Base-by-base conservation (phyloP, 2,113 vertebrate genomes). In the Chloropsis cyanopogon region DNA sequence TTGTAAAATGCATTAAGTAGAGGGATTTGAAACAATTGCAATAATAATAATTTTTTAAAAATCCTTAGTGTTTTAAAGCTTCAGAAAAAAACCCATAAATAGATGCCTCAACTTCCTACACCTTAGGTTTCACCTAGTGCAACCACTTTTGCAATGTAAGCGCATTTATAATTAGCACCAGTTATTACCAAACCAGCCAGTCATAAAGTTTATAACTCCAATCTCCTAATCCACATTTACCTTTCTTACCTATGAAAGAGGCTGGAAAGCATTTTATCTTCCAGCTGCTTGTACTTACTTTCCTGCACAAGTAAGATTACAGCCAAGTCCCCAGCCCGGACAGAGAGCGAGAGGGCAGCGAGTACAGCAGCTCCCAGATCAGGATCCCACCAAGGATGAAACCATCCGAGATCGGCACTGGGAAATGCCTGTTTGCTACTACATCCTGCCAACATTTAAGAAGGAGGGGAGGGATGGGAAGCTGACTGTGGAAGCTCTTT, bases 331-430 rank as follows among this genome's bases (percentile, higher is more conserved):
- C 92, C 86, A 93, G 91, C 95, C 95, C 92, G 31, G 90, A 78
- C n/a, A 25, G 69, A 31, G 70, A 86, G 59, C 49, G 95, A 59
- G 81, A 96, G 94, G 87, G 95, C 93, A 92, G 95, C 76, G 93
- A 91, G 94, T 53, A 91, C 66, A 96, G 94, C 97, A 96, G 98
- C 94, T 97, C 96, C 97, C 91, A 88, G 98, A 97, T 64, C 94
- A 97, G 95, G 96, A 97, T 87, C 96, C 93, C 94, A 95, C 68
- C 96, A 31, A 23, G 95, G 97, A 98, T 92, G 92, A 97, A 98
- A 96, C 82, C 86, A 92, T 61, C 97, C 92, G 60, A 97, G 85
- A 96, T 88, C 86, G 88, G 93, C 37, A n/a, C 92, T 78, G 82
- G 91, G 97, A 96, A 96, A 71, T 2, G 35, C 87, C 84, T 77